Percentiles rank a stretch among this genome's conserved stretches.
Conservation (phyloP, 2,797 vertebrate genomes). For the Xiphophorus birchmanni region DNA sequence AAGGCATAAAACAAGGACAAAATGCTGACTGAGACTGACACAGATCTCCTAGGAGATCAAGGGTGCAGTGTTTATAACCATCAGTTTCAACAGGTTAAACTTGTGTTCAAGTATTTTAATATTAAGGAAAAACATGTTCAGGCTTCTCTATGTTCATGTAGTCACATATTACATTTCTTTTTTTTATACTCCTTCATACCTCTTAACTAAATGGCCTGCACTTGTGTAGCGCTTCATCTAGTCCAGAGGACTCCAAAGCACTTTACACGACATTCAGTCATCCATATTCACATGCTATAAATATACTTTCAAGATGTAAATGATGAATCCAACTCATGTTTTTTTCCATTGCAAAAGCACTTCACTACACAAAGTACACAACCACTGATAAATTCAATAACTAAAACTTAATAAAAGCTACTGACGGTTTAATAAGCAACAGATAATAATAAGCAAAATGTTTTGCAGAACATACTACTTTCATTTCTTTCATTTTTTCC, state of each 20-base stretch:
- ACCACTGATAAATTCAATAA: constrained; percentile 3
- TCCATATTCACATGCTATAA: too few species aligned
- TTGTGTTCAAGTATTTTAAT: neutral
- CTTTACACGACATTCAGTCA: neutral
- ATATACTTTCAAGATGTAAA: neutral
- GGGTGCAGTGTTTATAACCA: constrained; percentile 47
- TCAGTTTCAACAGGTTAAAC: constrained; percentile 25
- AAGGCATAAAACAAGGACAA: constrained; percentile 48
- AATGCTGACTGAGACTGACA: constrained; percentile 53
- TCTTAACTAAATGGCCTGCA: neutral
- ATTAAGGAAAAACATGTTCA: constrained; percentile 31
- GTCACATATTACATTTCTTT: neutral
- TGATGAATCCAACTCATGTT: neutral
- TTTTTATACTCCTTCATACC: neutral
- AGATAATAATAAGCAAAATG: neutral
- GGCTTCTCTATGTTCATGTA: constrained; percentile 16
- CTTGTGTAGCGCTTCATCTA: neutral
- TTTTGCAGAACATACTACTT: neutral
- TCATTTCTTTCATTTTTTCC: neutral
- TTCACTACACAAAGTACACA: neutral
- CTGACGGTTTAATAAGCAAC: neutral
- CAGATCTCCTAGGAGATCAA: constrained; percentile 46
- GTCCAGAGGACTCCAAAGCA: neutral
- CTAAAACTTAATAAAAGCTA: neutral
- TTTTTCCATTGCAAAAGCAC: neutral